phyloP scores from a whole-genome alignment of 2,888 invertebrate species.

The Andrena flavipes region DNA sequence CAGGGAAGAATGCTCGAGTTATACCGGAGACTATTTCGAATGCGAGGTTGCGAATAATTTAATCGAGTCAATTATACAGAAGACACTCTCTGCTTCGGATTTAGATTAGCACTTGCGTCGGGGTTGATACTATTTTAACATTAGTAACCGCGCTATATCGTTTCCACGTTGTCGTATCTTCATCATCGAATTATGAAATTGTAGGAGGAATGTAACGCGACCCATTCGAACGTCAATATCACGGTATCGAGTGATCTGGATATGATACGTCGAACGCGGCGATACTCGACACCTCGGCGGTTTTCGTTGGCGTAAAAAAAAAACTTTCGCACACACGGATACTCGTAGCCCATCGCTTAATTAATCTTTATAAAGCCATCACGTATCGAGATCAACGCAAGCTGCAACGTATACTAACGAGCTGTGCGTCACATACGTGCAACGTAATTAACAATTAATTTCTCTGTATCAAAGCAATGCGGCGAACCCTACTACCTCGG shows the following conservation, averaged over 20 bases:
- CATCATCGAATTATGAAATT: neutral
- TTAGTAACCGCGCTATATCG: neutral
- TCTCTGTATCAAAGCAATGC: slow-evolving; percentile 52
- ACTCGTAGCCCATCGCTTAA: slow-evolving; percentile 46
- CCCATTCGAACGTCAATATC: neutral
- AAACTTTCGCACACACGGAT: slow-evolving; percentile 7
- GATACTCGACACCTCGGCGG: slow-evolving; percentile 1
- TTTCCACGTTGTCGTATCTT: neutral
- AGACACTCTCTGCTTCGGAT: neutral
- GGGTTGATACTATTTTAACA: neutral
- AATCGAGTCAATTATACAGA: neutral
- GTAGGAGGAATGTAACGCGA: neutral
- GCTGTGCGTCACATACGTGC: slow-evolving; percentile 43
- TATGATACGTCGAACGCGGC: neutral
- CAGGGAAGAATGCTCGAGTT: no score
- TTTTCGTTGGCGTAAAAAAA: slow-evolving; percentile 7
- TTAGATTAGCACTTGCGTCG: neutral
- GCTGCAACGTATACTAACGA: slow-evolving; percentile 44
- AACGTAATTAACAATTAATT: slow-evolving; percentile 66
- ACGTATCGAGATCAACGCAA: slow-evolving; percentile 7
- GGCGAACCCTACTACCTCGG: slow-evolving; percentile 48
- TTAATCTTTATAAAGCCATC: slow-evolving; percentile 54
- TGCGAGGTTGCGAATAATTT: no score
- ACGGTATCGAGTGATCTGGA: neutral
- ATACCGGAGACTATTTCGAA: no score